A percentile compares a stretch with the other conserved stretches of the same genome.
These are phyloP conservation scores for Falco rusticolus DNA, from an alignment of 2,797 vertebrate genomes.

Conservation along the genomic window DNA sequence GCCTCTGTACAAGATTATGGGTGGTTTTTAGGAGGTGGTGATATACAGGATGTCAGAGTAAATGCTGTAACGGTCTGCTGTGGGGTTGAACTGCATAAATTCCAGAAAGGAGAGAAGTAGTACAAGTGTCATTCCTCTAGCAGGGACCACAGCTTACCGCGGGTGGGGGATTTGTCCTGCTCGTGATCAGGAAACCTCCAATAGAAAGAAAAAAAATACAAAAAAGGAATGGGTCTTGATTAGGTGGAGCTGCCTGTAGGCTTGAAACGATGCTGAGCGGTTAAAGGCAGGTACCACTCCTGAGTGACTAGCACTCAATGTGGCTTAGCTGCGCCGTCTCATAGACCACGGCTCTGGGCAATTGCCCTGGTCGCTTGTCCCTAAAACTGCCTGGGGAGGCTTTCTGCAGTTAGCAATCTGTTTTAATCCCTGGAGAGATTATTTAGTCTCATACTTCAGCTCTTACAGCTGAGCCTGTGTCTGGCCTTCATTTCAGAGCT, in stretches of 20 bases:
- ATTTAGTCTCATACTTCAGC: constrained; percentile 22
- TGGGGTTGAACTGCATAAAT: neutral
- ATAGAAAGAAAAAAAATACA: neutral
- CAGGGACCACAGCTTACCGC: neutral
- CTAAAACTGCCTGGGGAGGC: neutral
- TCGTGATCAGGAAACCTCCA: neutral
- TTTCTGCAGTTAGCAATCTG: constrained; percentile 46
- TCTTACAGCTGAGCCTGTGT: constrained; percentile 20
- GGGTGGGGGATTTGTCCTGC: neutral
- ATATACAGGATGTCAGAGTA: neutral
- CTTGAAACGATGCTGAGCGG: neutral
- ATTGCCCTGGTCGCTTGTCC: neutral
- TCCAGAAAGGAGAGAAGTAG: neutral
- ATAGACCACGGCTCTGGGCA: neutral
- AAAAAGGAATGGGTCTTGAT: neutral
- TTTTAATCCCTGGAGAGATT: constrained; percentile 26
- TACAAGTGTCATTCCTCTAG: neutral
- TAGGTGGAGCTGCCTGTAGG: neutral
- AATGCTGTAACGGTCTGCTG: neutral
- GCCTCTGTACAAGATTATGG: neutral
- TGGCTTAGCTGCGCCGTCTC: neutral
- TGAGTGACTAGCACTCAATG: neutral
- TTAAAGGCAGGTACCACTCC: neutral
- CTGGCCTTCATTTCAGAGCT: constrained; percentile 8
- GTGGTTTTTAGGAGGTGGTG: neutral